phyloP scores from a whole-genome alignment of 2,888 invertebrate genomes.

The Aromia moschata region DNA sequence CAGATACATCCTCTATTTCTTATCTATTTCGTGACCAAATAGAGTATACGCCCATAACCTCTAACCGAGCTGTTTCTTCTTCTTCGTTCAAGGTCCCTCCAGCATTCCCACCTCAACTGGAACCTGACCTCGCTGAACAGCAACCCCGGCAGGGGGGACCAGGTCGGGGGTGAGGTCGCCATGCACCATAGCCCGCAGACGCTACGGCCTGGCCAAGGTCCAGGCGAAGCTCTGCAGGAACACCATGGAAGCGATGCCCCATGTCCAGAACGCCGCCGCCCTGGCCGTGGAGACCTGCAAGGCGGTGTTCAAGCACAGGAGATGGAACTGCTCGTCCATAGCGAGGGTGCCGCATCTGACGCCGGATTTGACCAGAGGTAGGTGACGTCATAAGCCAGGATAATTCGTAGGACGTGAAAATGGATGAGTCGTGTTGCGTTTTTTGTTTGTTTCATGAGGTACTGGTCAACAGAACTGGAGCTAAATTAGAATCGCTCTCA shows the following conservation, averaged over 20 bases:
- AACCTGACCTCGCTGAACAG: slow-evolving; percentile 52
- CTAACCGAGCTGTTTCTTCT: too few relatives aligned
- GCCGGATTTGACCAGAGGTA: slow-evolving; percentile 83
- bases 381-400: too few relatives aligned
- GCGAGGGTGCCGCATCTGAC: slow-evolving; percentile 75
- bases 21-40: neutral
- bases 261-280: slow-evolving; percentile 77
- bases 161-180: slow-evolving; percentile 57
- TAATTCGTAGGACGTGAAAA: too few relatives aligned
- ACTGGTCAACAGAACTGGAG: too few relatives aligned
- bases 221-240: slow-evolving; percentile 73
- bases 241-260: slow-evolving; percentile 77
- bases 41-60: neutral
- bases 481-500: too few relatives aligned
- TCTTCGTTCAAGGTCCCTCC: slow-evolving; percentile 55
- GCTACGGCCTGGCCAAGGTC: slow-evolving; percentile 67
- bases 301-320: slow-evolving; percentile 73
- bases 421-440: too few relatives aligned
- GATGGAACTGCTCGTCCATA: slow-evolving; percentile 87
- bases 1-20: neutral
- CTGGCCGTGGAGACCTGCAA: slow-evolving; percentile 77
- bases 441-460: too few relatives aligned
- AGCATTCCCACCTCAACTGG: slow-evolving; percentile 60
- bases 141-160: slow-evolving; percentile 54
- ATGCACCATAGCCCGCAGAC: slow-evolving; percentile 56